Percentiles rank a stretch among this genome's conserved stretches.
phyloP scores from a whole-genome alignment of 2,888 invertebrate species.

The Lasioglossum lativentre region DNA sequence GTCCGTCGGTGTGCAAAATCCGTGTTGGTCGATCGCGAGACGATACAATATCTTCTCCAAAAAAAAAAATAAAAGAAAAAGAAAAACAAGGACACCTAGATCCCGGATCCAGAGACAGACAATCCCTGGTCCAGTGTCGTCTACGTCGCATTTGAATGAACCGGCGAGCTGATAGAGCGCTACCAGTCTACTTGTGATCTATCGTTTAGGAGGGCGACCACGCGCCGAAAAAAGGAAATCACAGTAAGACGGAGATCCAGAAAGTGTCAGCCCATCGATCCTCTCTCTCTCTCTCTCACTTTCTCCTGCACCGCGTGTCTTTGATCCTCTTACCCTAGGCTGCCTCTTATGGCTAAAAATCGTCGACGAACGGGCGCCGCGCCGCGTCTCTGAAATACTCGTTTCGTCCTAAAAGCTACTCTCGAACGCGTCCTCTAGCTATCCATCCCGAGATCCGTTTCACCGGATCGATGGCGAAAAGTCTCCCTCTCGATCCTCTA shows the following conservation, averaged over 20 bases:
- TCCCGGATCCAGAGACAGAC: conserved; percentile 1
- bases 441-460: conserved; percentile 47
- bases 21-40: conserved; percentile 46
- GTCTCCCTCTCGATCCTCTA: background rate
- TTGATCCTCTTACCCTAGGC: conserved; percentile 45
- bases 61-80: background rate
- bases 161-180: conserved; percentile 39
- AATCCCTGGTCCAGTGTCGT: background rate
- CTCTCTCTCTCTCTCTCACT: background rate
- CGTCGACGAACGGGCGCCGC: conserved; percentile 23
- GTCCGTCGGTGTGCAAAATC: conserved; percentile 11
- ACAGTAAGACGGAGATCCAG: conserved; percentile 71
- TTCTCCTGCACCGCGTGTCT: background rate
- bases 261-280: conserved; percentile 50
- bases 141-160: conserved; percentile 18
- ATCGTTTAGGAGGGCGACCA: conserved; percentile 50
- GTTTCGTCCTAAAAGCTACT: conserved; percentile 48
- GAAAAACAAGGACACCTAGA: background rate
- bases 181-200: conserved; percentile 49
- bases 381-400: conserved; percentile 22
- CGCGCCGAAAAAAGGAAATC: conserved; percentile 68
- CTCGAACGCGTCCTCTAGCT: conserved; percentile 24
- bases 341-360: conserved; percentile 60
- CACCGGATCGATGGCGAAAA: conserved; percentile 50
- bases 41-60: background rate